Base-by-base conservation (phyloP, 1,140 invertebrate species). In the Drosophila erecta region DNA sequence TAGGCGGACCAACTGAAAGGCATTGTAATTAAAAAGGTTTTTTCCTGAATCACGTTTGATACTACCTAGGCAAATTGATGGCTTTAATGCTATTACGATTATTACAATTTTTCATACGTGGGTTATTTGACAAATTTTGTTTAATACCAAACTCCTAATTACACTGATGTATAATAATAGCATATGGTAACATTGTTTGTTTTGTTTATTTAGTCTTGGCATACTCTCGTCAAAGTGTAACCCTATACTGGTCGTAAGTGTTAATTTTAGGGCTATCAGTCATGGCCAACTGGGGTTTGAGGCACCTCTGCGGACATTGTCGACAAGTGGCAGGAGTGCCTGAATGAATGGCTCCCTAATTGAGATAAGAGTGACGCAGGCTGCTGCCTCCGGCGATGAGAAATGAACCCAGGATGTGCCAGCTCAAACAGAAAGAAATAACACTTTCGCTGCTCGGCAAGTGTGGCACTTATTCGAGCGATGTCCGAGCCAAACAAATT, bases 331-430 rank as follows among this genome's bases (percentile, higher is more conserved):
- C 77, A 71, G 73, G 65, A 67, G 77, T 66, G 59, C 53, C 37
- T 47, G 54, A 51, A 69, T 76, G 75, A 79, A 87, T 87, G 83
- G 81, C 70, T 79, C 70, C 66, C 79, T 83, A 87, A 87, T 87
- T 87, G 79, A 79, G 83, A 87, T 86, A 87, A 87, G 83, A 78
- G 47, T 60, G 55, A 56, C 65, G 59, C 77, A 80, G 71, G 69
- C 37, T 44, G 69, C 70, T 74, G 71, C 53, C 72, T 55, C 17
- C 53, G 37, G 27, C 59, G 46, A 70, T 85, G 81, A 85, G 75
- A 81, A 86, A 85, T 77, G 77, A 77, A 59, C 41, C 57, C 10
- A 10, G 47, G 22, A 50, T 56, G 46, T 62, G 67, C 61, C 53
- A 76, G 44, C 41, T n/a, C 33, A 38, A 59, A 56, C 38, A 56